A percentile compares a stretch with the other conserved stretches of the same genome.
Conservation (phyloP, 2,888 invertebrate genomes). For the Bedellia somnulentella region DNA sequence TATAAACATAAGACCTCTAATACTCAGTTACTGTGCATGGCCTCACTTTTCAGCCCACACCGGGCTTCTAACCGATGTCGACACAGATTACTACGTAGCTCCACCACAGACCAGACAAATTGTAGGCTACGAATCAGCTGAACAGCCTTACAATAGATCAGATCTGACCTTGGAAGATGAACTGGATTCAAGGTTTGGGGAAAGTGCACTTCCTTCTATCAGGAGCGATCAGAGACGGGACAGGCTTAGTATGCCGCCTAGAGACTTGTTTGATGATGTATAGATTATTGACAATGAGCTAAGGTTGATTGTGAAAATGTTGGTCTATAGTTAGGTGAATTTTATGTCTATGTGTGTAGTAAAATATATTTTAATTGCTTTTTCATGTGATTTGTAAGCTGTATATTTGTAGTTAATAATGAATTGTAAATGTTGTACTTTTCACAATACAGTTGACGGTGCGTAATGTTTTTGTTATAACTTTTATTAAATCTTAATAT, state of each 20-base stretch:
- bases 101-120: slow-evolving; percentile 38
- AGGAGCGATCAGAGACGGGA: slow-evolving; percentile 22
- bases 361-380: too few species aligned
- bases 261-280: slow-evolving; percentile 83
- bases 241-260: slow-evolving; percentile 70
- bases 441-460: too few species aligned
- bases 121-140: slow-evolving; percentile 27
- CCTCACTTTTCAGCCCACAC: slow-evolving; percentile 66
- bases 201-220: slow-evolving; percentile 56
- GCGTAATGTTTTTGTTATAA: too few species aligned
- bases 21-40: slow-evolving; percentile 50
- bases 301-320: too few species aligned
- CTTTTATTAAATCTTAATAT: too few species aligned
- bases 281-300: too few species aligned
- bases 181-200: slow-evolving; percentile 67
- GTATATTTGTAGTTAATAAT: too few species aligned
- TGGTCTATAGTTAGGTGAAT: neutral
- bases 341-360: too few species aligned
- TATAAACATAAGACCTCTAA: slow-evolving; percentile 6
- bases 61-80: slow-evolving; percentile 77
- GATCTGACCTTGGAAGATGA: slow-evolving; percentile 44
- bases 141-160: slow-evolving; percentile 25
- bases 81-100: slow-evolving; percentile 71
- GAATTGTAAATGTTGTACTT: too few species aligned
- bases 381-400: too few species aligned